A percentile compares a stretch with the other conserved stretches of the same genome.
These are phyloP conservation scores for Eupithecia dodoneata DNA, from an alignment of 2,888 invertebrate species.

Conservation along the genomic window DNA sequence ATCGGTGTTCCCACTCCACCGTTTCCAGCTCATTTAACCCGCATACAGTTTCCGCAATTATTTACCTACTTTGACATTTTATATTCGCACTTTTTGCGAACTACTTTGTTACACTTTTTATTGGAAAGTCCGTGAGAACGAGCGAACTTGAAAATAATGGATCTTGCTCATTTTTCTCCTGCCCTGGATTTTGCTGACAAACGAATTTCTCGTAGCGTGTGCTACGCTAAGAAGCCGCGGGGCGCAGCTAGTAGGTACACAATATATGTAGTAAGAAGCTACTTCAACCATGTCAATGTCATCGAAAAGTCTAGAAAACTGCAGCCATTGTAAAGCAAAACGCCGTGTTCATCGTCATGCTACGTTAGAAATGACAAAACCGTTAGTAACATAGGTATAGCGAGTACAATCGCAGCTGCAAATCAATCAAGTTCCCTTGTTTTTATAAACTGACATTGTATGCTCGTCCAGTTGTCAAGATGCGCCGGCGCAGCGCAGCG, in stretches of 20 bases:
- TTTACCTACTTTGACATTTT: slow-evolving; percentile 63
- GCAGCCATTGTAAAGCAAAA: background rate
- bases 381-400: slow-evolving; percentile 5
- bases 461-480: slow-evolving; percentile 30
- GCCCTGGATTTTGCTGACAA: slow-evolving; percentile 20
- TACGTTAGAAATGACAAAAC: slow-evolving; percentile 6
- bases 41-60: slow-evolving; percentile 65
- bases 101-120: slow-evolving; percentile 48
- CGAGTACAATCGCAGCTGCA: slow-evolving; percentile 8
- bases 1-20: slow-evolving; percentile 56
- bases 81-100: slow-evolving; percentile 60
- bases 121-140: slow-evolving; percentile 49
- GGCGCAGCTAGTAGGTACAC: too few relatives aligned
- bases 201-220: slow-evolving; percentile 7
- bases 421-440: slow-evolving; percentile 19
- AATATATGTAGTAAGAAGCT: background rate
- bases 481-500: slow-evolving; percentile 46
- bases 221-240: background rate
- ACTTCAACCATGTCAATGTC: slow-evolving; percentile 4
- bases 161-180: slow-evolving; percentile 18
- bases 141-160: slow-evolving; percentile 47
- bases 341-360: slow-evolving; percentile 9
- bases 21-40: slow-evolving; percentile 74
- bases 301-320: background rate
- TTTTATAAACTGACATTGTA: slow-evolving; percentile 26